Evolutionary conservation across 2,888 invertebrate genomes (phyloP).

Genomic region (Lampropteryx suffumata): DNA sequence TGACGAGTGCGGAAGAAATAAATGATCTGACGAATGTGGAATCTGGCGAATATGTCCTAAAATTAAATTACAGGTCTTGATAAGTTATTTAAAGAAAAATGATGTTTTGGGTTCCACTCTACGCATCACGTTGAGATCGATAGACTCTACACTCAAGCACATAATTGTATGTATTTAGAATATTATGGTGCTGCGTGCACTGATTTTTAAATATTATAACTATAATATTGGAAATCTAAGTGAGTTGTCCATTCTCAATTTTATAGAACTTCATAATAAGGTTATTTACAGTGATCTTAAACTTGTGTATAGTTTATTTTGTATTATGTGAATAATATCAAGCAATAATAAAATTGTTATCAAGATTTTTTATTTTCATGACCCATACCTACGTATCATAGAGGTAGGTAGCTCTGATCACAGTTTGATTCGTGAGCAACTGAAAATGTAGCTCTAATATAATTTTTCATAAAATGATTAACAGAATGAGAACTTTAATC

Average conservation of each 20-base stretch:
- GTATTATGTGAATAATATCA: conserved; percentile 86
- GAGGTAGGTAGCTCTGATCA: conserved; percentile 25
- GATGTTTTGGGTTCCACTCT: no score
- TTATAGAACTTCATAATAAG: conserved; percentile 59
- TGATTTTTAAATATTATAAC: neutral
- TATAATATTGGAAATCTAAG: conserved; percentile 20
- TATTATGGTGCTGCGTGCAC: conserved; percentile 1
- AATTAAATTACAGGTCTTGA: no score
- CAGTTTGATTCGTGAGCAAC: no score
- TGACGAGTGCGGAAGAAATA: no score
- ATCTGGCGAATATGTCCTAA: no score
- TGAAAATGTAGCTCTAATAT: neutral
- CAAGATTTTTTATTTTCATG: conserved; percentile 55
- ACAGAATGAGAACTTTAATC: no score
- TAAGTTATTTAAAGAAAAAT: no score
- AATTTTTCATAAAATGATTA: no score
- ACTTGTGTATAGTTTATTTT: conserved; percentile 87
- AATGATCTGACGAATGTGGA: no score
- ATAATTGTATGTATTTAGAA: no score
- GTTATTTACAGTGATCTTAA: conserved; percentile 68
- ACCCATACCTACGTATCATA: neutral
- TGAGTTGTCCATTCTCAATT: conserved; percentile 50
- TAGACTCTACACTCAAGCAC: no score
- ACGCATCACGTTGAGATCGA: no score
- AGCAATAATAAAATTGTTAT: conserved; percentile 86